Conservation (phyloP, 2,888 invertebrate genomes). For the Tachina fera region DNA sequence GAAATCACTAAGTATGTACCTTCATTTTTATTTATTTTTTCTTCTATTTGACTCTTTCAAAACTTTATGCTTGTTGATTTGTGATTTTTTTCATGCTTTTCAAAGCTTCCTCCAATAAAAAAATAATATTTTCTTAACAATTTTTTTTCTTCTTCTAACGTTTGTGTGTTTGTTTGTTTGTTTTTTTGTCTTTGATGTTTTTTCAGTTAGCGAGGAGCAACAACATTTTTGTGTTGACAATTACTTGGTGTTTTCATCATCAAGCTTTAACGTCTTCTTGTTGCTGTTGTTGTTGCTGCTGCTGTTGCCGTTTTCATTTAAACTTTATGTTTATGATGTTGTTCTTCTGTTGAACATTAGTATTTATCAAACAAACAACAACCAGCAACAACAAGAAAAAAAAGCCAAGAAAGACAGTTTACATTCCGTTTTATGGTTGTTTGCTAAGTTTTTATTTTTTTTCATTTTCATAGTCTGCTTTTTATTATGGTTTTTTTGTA, state of each 20-base stretch:
- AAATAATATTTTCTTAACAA: conserved; percentile 26
- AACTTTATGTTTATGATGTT: not conserved
- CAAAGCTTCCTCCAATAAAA: conserved; percentile 19
- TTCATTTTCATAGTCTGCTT: not conserved
- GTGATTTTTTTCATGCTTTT: not conserved
- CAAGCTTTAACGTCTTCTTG: not conserved
- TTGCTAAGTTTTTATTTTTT: conserved; percentile 8
- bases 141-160: conserved; percentile 1
- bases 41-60: not conserved
- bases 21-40: not conserved
- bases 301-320: conserved; percentile 32
- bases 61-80: conserved; percentile 1
- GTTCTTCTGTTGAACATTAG: conserved; percentile 53
- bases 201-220: conserved; percentile 25
- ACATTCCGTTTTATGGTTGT: conserved; percentile 52
- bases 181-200: conserved; percentile 1
- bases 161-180: conserved; percentile 24
- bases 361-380: conserved; percentile 64
- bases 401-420: conserved; percentile 45
- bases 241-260: conserved; percentile 53
- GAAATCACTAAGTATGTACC: conserved; percentile 17
- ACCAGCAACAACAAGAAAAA: conserved; percentile 15
- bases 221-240: conserved; percentile 58
- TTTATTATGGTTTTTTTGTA: not conserved
- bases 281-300: conserved; percentile 16